Conservation (phyloP, 1,140 invertebrate genomes). For the Coptotermes formosanus region DNA sequence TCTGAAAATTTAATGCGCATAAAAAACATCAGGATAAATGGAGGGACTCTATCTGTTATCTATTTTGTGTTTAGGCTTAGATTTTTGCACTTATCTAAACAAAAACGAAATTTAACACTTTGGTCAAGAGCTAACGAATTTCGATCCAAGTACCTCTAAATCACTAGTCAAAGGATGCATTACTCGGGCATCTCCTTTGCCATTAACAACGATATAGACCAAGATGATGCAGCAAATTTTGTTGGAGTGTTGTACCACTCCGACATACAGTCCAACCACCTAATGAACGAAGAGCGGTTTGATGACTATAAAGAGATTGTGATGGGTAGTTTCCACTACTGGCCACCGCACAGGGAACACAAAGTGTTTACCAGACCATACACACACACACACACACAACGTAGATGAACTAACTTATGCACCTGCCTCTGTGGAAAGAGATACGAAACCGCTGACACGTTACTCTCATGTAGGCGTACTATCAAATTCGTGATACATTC, state of each 20-base stretch:
- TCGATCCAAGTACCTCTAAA: too few relatives aligned
- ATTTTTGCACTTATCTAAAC: too few relatives aligned
- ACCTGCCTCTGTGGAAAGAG: neutral
- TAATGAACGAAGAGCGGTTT: neutral
- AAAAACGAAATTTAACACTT: too few relatives aligned
- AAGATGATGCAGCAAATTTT: neutral
- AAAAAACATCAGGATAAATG: too few relatives aligned
- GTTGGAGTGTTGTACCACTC: neutral
- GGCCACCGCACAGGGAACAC: too few relatives aligned
- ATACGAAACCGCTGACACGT: neutral
- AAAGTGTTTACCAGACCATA: slow-evolving; percentile 10
- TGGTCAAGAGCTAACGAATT: too few relatives aligned
- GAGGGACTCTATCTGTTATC: too few relatives aligned
- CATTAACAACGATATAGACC: neutral
- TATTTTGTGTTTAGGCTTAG: too few relatives aligned
- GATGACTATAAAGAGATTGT: neutral
- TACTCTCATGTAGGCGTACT: neutral
- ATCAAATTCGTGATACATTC: too few relatives aligned
- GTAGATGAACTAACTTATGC: neutral
- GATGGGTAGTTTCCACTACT: neutral
- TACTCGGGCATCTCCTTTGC: too few relatives aligned
- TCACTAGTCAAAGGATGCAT: too few relatives aligned
- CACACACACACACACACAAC: neutral
- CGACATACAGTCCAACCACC: neutral
- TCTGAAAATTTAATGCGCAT: too few relatives aligned